These are phyloP conservation scores for Sylvilagus floridanus DNA, from an alignment of 2,797 vertebrate genomes.

Conservation along the genomic window DNA sequence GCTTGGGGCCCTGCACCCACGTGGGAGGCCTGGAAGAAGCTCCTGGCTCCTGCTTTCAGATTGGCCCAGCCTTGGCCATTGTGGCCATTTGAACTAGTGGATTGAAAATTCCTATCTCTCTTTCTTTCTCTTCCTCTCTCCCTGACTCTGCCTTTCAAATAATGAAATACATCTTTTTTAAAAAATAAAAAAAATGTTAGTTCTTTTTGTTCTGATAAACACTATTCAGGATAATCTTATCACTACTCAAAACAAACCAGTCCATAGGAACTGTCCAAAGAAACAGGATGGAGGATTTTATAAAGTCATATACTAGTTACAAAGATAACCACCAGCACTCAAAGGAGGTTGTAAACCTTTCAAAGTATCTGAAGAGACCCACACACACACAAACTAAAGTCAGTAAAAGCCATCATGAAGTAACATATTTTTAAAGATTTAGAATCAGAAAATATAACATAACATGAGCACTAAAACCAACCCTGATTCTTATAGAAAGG, in stretches of 20 bases:
- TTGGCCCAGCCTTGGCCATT: too few species aligned
- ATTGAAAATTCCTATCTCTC: too few species aligned
- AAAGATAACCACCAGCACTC: neutral
- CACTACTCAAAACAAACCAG: neutral
- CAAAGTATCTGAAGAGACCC: conserved; percentile 34
- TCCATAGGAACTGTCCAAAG: neutral
- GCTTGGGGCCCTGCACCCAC: too few species aligned
- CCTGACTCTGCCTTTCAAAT: too few species aligned
- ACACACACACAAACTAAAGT: conserved; percentile 33
- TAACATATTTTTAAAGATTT: conserved; percentile 25
- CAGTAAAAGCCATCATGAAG: neutral
- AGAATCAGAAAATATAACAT: neutral
- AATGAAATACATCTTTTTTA: too few species aligned
- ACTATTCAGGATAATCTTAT: neutral
- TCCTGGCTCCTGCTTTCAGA: too few species aligned
- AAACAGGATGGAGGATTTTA: neutral
- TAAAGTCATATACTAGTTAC: neutral
- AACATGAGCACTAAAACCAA: conserved; percentile 43
- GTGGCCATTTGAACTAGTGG: too few species aligned
- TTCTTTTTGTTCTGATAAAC: neutral
- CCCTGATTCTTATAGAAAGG: neutral
- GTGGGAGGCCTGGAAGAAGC: too few species aligned
- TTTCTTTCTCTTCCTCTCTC: too few species aligned
- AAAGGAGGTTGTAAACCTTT: conserved; percentile 55
- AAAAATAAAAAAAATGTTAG: too few species aligned